A percentile compares a stretch with the other conserved stretches of the same genome.
phyloP scores from a whole-genome alignment of 2,113 vertebrate genomes.

The Rhea americana region DNA sequence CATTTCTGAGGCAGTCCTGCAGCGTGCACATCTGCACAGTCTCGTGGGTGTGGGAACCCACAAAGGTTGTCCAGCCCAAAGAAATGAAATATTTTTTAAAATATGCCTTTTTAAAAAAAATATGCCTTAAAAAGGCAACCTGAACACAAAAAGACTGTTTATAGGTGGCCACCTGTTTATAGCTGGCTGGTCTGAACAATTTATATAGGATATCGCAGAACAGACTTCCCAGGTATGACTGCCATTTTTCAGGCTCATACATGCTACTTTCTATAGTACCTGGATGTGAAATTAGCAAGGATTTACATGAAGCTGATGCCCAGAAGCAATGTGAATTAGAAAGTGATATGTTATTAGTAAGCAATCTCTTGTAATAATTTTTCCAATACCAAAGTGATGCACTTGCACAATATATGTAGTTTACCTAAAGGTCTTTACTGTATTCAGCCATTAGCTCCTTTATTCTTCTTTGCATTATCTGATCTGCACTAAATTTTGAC shows the following conservation, averaged over 20 bases:
- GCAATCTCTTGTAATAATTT: constrained; percentile 40
- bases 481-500: background rate
- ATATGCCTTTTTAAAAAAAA: background rate
- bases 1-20: background rate
- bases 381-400: background rate
- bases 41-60: background rate
- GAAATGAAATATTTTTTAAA: background rate
- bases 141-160: background rate
- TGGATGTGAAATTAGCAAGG: constrained; percentile 18
- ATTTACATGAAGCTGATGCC: constrained; percentile 11
- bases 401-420: background rate
- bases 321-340: background rate
- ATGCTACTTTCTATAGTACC: background rate
- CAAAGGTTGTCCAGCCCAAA: background rate
- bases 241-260: constrained; percentile 5
- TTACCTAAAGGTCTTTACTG: background rate
- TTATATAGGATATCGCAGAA: background rate
- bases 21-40: background rate
- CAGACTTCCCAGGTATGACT: background rate
- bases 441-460: background rate
- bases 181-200: background rate
- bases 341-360: constrained; percentile 27
- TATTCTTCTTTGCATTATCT: background rate
- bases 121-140: background rate
- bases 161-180: background rate